Conservation (phyloP, 2,797 vertebrate species). For the Galaxias olidus region DNA sequence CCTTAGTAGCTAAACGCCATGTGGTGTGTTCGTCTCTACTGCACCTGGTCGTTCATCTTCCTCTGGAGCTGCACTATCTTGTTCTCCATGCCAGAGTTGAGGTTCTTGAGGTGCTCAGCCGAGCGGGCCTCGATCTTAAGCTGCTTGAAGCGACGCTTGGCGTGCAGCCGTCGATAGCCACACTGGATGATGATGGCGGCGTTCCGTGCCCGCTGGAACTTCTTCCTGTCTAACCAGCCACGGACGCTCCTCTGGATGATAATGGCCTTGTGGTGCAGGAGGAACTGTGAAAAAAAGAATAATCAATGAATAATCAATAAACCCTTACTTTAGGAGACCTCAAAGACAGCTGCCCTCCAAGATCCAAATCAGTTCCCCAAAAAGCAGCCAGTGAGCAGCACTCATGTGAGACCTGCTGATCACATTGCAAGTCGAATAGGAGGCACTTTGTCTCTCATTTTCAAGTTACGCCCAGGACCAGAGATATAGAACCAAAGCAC, state of each 20-base stretch:
- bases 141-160: conserved; percentile 78
- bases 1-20: too few species aligned
- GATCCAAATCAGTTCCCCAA: background rate
- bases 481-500: background rate
- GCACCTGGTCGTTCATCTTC: conserved; percentile 93
- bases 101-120: conserved; percentile 85
- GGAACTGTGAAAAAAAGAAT: conserved; percentile 71
- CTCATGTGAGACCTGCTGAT: conserved; percentile 1
- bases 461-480: background rate
- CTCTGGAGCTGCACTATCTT: conserved; percentile 95
- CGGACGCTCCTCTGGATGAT: conserved; percentile 84
- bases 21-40: too few species aligned
- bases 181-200: conserved; percentile 88
- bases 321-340: background rate
- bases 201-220: conserved; percentile 59
- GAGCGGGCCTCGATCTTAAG: conserved; percentile 91
- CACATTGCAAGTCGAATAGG: conserved; percentile 6
- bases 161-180: conserved; percentile 78
- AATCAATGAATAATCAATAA: background rate
- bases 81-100: conserved; percentile 97
- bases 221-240: conserved; percentile 82
- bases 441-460: conserved; percentile 15
- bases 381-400: background rate
- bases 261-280: conserved; percentile 87
- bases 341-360: conserved; percentile 7